Evolutionary conservation across 2,797 vertebrate genomes (phyloP).

Genomic region (Acestrorhynchus altus): DNA sequence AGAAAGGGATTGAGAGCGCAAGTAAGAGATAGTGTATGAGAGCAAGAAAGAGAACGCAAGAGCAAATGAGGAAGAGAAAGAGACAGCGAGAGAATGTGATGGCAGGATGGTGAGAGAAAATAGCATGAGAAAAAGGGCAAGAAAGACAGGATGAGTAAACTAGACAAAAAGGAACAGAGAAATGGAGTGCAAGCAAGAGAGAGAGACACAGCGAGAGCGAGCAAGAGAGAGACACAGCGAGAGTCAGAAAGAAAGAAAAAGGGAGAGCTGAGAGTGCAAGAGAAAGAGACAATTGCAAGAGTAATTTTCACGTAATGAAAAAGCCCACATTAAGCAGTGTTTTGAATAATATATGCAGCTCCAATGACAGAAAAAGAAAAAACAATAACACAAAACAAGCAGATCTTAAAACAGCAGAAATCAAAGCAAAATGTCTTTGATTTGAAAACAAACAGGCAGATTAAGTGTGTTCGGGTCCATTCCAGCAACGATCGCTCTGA

Average conservation of each 20-base stretch:
- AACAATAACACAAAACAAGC: neutral
- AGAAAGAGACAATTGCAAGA: neutral
- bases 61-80: neutral
- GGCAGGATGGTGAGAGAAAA: too few relatives aligned
- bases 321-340: neutral
- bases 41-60: too few relatives aligned
- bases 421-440: neutral
- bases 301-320: neutral
- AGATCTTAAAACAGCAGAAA: neutral
- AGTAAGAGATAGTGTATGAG: too few relatives aligned
- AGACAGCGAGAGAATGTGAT: too few relatives aligned
- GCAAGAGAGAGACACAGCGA: too few relatives aligned
- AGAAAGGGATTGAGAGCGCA: too few relatives aligned
- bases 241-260: too few relatives aligned
- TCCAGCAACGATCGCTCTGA: neutral
- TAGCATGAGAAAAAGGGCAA: too few relatives aligned
- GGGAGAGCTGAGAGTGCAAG: too few relatives aligned
- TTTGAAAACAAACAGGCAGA: neutral
- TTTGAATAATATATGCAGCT: neutral
- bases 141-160: too few relatives aligned
- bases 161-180: neutral
- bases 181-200: neutral
- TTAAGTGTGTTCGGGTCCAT: neutral
- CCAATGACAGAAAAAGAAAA: neutral
- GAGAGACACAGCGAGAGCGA: neutral